Evolutionary conservation across 2,113 vertebrate genomes (phyloP).

Genomic region (Apus apus): DNA sequence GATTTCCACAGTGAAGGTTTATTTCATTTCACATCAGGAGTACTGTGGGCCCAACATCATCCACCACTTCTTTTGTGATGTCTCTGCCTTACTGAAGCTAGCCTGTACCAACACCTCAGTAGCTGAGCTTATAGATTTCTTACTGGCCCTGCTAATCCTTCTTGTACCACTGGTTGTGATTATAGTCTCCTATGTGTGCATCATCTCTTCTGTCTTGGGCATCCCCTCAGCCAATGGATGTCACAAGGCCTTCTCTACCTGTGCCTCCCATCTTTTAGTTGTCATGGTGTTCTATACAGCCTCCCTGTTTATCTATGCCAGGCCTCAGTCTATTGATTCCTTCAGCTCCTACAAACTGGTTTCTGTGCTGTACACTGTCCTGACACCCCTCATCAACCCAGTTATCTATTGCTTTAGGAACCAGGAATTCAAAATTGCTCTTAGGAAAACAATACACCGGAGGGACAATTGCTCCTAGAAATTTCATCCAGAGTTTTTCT

Average conservation of each 20-base stretch:
- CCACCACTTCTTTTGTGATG: slow-evolving; percentile 52
- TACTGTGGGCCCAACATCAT: slow-evolving; percentile 28
- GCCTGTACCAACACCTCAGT: not conserved
- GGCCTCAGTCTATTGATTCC: not conserved
- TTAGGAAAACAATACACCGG: not conserved
- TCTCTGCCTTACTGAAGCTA: slow-evolving; percentile 22
- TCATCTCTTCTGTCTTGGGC: not conserved
- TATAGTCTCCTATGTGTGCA: slow-evolving; percentile 11
- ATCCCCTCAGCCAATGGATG: slow-evolving; percentile 16
- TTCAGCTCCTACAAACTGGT: not conserved
- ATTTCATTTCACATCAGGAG: not conserved
- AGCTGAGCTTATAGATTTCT: slow-evolving; percentile 2
- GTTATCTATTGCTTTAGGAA: not conserved
- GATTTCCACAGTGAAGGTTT: not conserved
- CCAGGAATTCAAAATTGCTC: not conserved
- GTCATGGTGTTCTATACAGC: slow-evolving; percentile 28
- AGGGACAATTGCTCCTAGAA: not conserved
- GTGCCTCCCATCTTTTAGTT: slow-evolving; percentile 38
- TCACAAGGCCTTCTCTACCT: slow-evolving; percentile 46
- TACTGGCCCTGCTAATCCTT: not conserved
- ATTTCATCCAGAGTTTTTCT: not conserved
- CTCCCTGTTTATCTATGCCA: slow-evolving; percentile 34
- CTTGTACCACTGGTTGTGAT: slow-evolving; percentile 11
- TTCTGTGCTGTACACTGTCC: not conserved
- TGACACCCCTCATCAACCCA: not conserved